phyloP scores from a whole-genome alignment of 2,113 vertebrate genomes.

The Cavia aperea region DNA sequence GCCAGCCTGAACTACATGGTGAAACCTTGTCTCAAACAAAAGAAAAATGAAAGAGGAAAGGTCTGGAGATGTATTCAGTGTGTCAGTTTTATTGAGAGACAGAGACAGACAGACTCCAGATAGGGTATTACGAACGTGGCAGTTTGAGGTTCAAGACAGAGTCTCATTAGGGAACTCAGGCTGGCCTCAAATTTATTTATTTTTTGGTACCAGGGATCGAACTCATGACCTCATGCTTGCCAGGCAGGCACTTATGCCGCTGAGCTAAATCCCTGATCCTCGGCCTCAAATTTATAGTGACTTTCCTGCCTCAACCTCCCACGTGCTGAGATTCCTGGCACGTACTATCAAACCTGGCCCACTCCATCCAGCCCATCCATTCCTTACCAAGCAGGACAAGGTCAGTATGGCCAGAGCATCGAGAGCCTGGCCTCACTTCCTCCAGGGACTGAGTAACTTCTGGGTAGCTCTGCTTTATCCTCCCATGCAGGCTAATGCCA shows the following conservation, averaged over 20 bases:
- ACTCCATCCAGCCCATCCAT: neutral
- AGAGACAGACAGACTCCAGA: neutral
- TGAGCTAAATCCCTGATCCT: too few species aligned
- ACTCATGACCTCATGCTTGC: too few species aligned
- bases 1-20: neutral
- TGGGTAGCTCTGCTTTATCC: neutral
- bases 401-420: neutral
- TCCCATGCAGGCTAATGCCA: neutral
- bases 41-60: neutral
- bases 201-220: too few species aligned
- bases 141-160: neutral
- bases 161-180: neutral
- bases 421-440: neutral
- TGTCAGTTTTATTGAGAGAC: neutral
- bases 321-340: neutral
- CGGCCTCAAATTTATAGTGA: neutral
- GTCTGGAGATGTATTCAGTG: neutral
- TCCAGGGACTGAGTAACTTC: neutral
- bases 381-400: neutral
- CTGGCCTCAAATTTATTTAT: neutral
- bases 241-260: too few species aligned
- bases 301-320: neutral
- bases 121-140: neutral
- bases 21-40: neutral
- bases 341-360: neutral